Base-by-base conservation (phyloP, 1,140 invertebrate species). In the Drosophila teissieri region DNA sequence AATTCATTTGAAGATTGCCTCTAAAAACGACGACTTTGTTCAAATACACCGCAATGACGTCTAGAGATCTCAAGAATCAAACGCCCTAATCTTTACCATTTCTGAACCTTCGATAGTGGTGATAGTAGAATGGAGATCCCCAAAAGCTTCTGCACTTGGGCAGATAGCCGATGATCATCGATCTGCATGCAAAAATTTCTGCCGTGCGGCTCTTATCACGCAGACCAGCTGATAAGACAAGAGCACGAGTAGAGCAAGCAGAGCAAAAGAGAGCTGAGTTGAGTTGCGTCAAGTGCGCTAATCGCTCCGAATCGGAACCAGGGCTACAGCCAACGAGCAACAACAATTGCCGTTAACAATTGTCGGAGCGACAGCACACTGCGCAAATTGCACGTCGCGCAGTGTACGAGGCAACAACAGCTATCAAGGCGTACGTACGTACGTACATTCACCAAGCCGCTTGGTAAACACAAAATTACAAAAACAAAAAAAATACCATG, bases 271-370 rank as follows among this genome's bases (percentile, higher is more conserved):
- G 51, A 37, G 40, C 11, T 61, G 34, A 24, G 24, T 24, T 4
- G 24, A 27, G 53, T 73, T 73, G 60, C 78, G 65, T 73, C 80
- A 84, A 84, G 80, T 84, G 80, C 76, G 55, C 72, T 84, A 84
- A 80, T 80, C 67, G 76, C 48, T 73, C 34, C 34, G 48, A 70
- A 61, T 60, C 54, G 67, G 31, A 77, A 69, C 81, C 81, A 85
- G 81, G 81, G 81, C 81, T 85, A 44, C 68, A 42, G 31, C 27
- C 22, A 44, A 37, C 58, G 39, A 55, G 40, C 57, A 73, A 49
- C 76, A 79, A 85, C 81, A 84, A 85, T 85, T 84, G 81, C 81
- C 81, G 80, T 83, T 83, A 83, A 84, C 80, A 83, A 84, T 85
- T 78, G 80, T 64, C 81, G 65, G 73, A 80, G 62, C 80, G 80